Base-by-base conservation (phyloP, 2,888 invertebrate genomes). In the Yponomeuta malinellus region DNA sequence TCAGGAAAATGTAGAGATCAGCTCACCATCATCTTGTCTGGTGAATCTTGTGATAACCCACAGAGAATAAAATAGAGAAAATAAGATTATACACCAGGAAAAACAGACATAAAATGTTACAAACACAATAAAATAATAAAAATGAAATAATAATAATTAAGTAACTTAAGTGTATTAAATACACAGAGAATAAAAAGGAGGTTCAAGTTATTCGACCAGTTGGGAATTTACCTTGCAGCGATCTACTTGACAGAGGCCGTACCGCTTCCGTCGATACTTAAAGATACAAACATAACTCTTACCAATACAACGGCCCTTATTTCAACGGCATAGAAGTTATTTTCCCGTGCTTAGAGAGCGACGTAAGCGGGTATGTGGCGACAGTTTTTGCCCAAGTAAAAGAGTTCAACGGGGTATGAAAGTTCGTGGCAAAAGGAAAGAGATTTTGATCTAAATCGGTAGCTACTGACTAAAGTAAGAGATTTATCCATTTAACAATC, bases 331-430 rank as follows among this genome's bases (percentile, higher is more conserved):
- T 79, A 83, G 73, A 70, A 76, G 64, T 52, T 31, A 75, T 66
- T 75, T 77, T 81, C 8, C 65, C 65, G 37, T 69, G 72, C 66
- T 31, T 12, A 23, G 65, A 29, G 4, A 12, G 67, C 29, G 64
- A 8, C 12, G n/a, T 10, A 1, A 64, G 64, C n/a, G 4, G 8
- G 23, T 29, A 37, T 67, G 10, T 10, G 37, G 43, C 15, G 23
- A 29, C 48, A 48, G n/a, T 71, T 71, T 70, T 79, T 84, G 83
- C 82, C 81, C 81, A 78, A 82, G 79, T 78, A 78, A 86, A 86
- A 86, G 85, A 87, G 86, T 87, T 86, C 85, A 87, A 82, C 85
- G 81, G 77, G 81, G 81, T 82, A 59, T 15, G 52, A 59, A 59
- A 59, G 52, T 59, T 59, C 52, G 52, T 59, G 52, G 12, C 52